A percentile compares a stretch with the other conserved stretches of the same genome.
These are phyloP conservation scores for Seira musarum DNA, from an alignment of 2,888 invertebrate species.

Conservation along the genomic window DNA sequence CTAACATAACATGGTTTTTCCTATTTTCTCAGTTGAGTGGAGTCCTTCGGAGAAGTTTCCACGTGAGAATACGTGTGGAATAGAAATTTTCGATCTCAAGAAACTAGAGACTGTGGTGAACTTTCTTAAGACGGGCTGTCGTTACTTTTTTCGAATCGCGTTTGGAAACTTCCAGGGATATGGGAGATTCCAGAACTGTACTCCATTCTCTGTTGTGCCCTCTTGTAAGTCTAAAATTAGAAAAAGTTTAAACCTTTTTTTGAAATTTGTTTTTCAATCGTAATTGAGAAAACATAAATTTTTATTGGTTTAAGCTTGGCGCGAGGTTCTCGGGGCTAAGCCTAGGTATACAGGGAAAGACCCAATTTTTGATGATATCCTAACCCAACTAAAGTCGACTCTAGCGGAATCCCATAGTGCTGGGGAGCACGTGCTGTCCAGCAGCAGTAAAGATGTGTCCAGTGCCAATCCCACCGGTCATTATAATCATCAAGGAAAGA, in stretches of 20 bases:
- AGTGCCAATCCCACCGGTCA: slow-evolving; percentile 34
- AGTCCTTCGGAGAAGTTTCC: slow-evolving; percentile 89
- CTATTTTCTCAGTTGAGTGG: slow-evolving; percentile 86
- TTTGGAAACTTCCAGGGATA: slow-evolving; percentile 95
- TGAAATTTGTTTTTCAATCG: neutral
- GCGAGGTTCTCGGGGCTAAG: slow-evolving; percentile 83
- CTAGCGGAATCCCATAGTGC: slow-evolving; percentile 72
- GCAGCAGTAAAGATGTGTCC: slow-evolving; percentile 53
- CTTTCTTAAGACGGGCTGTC: slow-evolving; percentile 87
- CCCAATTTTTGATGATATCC: slow-evolving; percentile 83
- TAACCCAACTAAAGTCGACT: slow-evolving; percentile 79
- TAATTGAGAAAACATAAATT: slow-evolving; percentile 26
- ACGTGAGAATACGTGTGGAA: slow-evolving; percentile 77
- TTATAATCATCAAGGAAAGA: slow-evolving; percentile 77
- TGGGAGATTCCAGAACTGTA: slow-evolving; percentile 83
- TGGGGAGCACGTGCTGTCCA: slow-evolving; percentile 75
- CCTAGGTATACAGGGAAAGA: slow-evolving; percentile 81
- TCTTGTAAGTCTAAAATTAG: slow-evolving; percentile 81
- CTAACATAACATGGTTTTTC: slow-evolving; percentile 23
- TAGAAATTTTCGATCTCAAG: slow-evolving; percentile 82
- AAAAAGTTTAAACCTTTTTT: slow-evolving; percentile 44
- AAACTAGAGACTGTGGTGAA: slow-evolving; percentile 77
- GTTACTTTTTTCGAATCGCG: slow-evolving; percentile 92
- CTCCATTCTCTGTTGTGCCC: slow-evolving; percentile 89
- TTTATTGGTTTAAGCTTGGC: slow-evolving; percentile 79